Conservation (phyloP, 2,113 vertebrate species). For the Pardalotus punctatus region DNA sequence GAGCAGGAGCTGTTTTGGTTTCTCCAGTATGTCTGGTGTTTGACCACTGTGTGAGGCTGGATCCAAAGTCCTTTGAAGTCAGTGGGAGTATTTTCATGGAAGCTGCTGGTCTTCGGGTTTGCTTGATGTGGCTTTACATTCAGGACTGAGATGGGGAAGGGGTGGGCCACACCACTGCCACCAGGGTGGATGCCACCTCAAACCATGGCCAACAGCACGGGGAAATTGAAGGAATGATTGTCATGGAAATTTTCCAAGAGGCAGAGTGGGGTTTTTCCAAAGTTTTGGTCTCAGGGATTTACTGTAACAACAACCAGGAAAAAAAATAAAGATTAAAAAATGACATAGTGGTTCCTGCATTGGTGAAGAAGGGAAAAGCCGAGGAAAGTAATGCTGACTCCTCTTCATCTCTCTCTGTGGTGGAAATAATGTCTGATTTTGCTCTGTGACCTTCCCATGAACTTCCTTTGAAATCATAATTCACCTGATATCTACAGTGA, state of each 20-base stretch:
- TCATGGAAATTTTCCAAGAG: background rate
- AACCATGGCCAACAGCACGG: background rate
- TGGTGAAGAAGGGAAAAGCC: background rate
- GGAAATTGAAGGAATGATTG: background rate
- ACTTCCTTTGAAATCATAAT: background rate
- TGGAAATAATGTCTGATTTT: background rate
- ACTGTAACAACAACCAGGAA: background rate
- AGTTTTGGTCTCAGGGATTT: background rate
- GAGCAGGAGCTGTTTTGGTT: background rate
- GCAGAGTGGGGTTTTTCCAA: background rate
- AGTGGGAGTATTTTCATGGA: background rate
- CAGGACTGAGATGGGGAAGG: background rate
- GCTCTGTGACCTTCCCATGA: background rate
- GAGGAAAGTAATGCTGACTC: background rate
- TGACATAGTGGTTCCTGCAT: background rate
- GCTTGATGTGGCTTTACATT: background rate
- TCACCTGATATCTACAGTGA: background rate
- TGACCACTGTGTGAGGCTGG: background rate
- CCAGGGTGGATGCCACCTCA: background rate
- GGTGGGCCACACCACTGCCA: background rate
- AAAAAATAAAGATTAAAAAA: background rate
- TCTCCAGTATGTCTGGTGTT: rapidly evolving
- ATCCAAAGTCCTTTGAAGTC: background rate
- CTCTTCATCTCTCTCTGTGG: background rate
- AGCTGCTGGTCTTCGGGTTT: background rate